A percentile compares a stretch with the other conserved stretches of the same genome.
Conservation (phyloP, 2,797 vertebrate species). For the Eupleurogrammus muticus region DNA sequence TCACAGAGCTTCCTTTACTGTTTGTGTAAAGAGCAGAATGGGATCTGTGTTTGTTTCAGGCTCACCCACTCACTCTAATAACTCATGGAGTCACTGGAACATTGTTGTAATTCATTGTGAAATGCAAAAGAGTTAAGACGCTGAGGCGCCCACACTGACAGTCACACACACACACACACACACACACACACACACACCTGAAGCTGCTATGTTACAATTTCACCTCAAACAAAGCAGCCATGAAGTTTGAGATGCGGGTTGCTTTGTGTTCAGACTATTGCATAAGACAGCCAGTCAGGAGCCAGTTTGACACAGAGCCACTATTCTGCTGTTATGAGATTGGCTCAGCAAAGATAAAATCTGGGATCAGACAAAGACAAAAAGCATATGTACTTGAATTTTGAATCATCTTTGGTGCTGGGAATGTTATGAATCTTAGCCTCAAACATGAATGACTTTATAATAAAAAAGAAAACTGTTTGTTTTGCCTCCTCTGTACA, state of each 20-base stretch:
- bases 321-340: slow-evolving; percentile 24
- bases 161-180: background rate
- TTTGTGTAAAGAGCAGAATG: background rate
- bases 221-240: background rate
- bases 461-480: background rate
- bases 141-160: too few species aligned
- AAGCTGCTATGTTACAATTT: background rate
- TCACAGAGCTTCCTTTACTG: slow-evolving; percentile 8
- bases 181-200: background rate
- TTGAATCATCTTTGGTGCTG: background rate
- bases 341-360: slow-evolving; percentile 11
- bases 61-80: background rate
- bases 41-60: background rate
- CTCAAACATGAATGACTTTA: too few species aligned
- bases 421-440: background rate
- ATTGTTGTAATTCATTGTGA: background rate
- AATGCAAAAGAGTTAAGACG: background rate
- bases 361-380: slow-evolving; percentile 8
- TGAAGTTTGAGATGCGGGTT: background rate
- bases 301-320: slow-evolving; percentile 9
- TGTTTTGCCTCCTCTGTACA: too few species aligned
- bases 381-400: slow-evolving; percentile 11
- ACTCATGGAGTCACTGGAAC: background rate
- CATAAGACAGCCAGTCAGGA: slow-evolving; percentile 9
- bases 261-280: slow-evolving; percentile 1